These are phyloP conservation scores for Peromyscus melanophrys DNA, from an alignment of 2,797 vertebrate species.

Conservation along the genomic window DNA sequence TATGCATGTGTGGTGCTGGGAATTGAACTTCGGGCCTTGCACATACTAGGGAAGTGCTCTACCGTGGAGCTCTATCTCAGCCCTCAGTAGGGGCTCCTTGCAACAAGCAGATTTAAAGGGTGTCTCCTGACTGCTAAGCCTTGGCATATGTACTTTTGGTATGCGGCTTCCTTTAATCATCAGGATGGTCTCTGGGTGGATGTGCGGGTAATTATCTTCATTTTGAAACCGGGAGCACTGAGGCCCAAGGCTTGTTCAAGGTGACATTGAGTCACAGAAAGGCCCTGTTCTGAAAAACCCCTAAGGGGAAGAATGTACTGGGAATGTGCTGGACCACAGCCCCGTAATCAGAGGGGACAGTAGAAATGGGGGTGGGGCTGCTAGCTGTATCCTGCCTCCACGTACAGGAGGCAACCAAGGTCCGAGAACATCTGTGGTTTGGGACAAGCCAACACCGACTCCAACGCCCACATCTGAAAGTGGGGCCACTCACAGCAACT, in stretches of 20 bases:
- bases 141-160: neutral
- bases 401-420: neutral
- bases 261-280: neutral
- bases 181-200: neutral
- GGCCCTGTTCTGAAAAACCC: neutral
- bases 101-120: neutral
- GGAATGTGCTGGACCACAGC: neutral
- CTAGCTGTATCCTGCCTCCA: neutral
- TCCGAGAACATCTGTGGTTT: neutral
- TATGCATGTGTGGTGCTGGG: neutral
- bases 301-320: neutral
- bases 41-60: neutral
- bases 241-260: neutral
- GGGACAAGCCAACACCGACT: neutral
- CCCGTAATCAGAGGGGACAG: neutral
- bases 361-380: neutral
- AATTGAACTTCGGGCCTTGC: neutral
- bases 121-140: neutral
- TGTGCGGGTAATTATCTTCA: neutral
- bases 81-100: neutral
- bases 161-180: neutral
- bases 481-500: neutral
- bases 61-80: neutral
- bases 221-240: neutral
- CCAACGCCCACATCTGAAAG: neutral